phyloP scores from a whole-genome alignment of 2,888 invertebrate genomes.

The Acheta domesticus region DNA sequence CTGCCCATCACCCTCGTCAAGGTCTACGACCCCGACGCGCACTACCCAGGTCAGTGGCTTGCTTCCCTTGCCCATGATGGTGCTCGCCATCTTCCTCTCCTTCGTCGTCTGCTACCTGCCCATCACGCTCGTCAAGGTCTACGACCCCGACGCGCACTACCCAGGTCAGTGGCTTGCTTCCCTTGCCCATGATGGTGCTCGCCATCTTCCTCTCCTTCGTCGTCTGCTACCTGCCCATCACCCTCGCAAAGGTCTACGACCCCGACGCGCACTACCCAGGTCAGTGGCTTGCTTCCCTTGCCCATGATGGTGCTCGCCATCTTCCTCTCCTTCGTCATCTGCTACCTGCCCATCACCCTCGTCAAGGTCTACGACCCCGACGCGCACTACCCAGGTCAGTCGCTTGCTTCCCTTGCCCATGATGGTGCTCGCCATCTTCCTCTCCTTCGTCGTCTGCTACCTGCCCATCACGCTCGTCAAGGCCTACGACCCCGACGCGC shows the following conservation, averaged over 20 bases:
- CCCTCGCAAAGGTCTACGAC: conserved; percentile 80
- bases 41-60: no score
- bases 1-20: conserved; percentile 89
- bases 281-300: no score
- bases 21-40: conserved; percentile 67
- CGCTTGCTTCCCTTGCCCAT: no score
- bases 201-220: conserved; percentile 89
- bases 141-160: conserved; percentile 61
- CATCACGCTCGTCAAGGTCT: conserved; percentile 85
- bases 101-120: conserved; percentile 89
- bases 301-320: conserved; percentile 91
- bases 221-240: conserved; percentile 87
- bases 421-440: conserved; percentile 90
- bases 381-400: conserved; percentile 56
- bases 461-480: conserved; percentile 89
- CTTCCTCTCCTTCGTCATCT: conserved; percentile 83
- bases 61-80: no score
- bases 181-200: conserved; percentile 89
- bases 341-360: conserved; percentile 87
- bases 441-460: conserved; percentile 86
- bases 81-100: conserved; percentile 84
- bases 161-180: no score
- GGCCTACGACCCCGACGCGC: conserved; percentile 67
- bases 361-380: conserved; percentile 77
- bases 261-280: conserved; percentile 59